Conservation (phyloP, 1,140 invertebrate species). For the Ostrea denselamellosa region DNA sequence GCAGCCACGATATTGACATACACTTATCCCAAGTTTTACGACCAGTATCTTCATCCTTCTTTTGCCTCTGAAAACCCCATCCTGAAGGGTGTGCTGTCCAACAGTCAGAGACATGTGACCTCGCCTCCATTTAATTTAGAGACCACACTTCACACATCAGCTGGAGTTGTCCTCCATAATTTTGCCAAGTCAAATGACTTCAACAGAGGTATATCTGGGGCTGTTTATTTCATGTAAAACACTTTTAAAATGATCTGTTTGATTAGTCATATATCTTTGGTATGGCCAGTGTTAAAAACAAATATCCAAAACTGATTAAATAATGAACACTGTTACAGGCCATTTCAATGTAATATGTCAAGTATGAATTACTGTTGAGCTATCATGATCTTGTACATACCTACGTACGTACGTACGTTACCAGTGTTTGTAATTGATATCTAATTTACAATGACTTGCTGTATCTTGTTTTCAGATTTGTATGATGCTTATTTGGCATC, state of each 20-base stretch:
- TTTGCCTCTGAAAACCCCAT: constrained; percentile 81
- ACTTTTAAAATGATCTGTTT: neutral
- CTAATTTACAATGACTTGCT: neutral
- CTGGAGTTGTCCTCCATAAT: constrained; percentile 83
- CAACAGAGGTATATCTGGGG: neutral
- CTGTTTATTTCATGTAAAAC: neutral
- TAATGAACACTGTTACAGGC: too few relatives aligned
- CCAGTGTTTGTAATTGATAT: too few relatives aligned
- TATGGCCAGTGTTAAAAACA: neutral
- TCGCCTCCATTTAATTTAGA: constrained; percentile 84
- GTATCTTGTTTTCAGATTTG: constrained; percentile 35
- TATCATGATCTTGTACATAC: too few relatives aligned
- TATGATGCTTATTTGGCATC: constrained; percentile 25
- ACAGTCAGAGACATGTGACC: constrained; percentile 81
- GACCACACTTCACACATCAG: constrained; percentile 81
- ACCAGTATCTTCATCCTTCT: constrained; percentile 81
- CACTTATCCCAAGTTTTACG: constrained; percentile 87
- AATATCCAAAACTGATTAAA: neutral
- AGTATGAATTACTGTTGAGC: too few relatives aligned
- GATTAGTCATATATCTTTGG: neutral
- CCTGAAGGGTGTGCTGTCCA: constrained; percentile 82
- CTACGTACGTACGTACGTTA: too few relatives aligned
- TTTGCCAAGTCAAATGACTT: constrained; percentile 86
- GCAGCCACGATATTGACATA: constrained; percentile 81
- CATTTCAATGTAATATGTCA: too few relatives aligned